phyloP scores from a whole-genome alignment of 1,140 invertebrate species.

The Cotesia vestalis region DNA sequence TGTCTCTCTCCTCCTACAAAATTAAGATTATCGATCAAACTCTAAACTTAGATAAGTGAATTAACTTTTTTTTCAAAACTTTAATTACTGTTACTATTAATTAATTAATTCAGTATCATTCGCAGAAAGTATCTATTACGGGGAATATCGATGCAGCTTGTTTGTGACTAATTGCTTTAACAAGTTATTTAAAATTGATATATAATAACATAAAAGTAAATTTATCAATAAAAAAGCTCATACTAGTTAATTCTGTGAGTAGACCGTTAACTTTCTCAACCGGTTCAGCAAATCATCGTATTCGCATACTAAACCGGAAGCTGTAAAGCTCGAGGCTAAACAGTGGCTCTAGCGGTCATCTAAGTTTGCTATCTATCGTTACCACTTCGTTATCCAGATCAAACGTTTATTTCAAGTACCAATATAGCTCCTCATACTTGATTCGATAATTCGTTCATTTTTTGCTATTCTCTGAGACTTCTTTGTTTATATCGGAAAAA shows the following conservation, averaged over 20 bases:
- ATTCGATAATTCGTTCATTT: background rate
- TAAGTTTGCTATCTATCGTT: slow-evolving; percentile 1
- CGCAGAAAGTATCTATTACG: background rate
- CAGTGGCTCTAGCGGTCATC: slow-evolving; percentile 13
- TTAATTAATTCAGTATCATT: background rate
- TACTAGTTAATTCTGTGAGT: slow-evolving; percentile 6
- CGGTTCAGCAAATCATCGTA: slow-evolving; percentile 30
- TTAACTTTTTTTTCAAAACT: background rate
- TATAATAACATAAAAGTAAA: background rate
- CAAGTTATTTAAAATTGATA: background rate
- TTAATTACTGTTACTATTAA: no score
- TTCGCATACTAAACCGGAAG: slow-evolving; percentile 30
- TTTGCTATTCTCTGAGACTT: background rate
- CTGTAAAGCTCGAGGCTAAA: background rate
- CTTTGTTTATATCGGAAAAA: no score
- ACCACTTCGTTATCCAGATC: background rate
- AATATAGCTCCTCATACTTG: background rate
- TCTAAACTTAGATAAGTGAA: background rate
- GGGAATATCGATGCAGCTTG: background rate
- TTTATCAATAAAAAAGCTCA: background rate
- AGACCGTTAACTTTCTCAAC: slow-evolving; percentile 39
- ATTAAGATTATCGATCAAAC: slow-evolving; percentile 7
- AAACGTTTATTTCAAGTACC: background rate
- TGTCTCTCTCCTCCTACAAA: background rate
- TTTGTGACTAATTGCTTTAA: background rate